A percentile compares a stretch with the other conserved stretches of the same genome.
Conservation (phyloP, 64 coral and sea anemone genomes). For the Catalaphyllia jardinei region DNA sequence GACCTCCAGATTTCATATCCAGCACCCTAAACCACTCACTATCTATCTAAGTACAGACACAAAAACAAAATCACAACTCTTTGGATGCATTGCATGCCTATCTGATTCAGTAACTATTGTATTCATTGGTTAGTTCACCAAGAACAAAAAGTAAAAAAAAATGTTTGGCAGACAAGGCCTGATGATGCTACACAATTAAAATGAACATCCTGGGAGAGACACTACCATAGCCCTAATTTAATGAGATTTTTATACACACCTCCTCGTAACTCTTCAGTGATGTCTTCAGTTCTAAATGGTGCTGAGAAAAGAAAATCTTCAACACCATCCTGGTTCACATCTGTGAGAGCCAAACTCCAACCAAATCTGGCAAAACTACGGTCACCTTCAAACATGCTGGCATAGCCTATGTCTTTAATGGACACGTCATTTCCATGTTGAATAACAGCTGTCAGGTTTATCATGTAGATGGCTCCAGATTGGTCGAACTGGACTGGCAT, state of each 20-base stretch:
- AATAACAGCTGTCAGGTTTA: conserved; percentile 61
- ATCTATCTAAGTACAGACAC: no score
- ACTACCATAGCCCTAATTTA: neutral
- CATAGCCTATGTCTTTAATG: conserved; percentile 16
- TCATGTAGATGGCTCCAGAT: conserved; percentile 69
- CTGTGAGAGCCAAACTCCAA: conserved; percentile 68
- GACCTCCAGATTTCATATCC: no score
- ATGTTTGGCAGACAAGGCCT: no score
- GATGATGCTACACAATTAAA: no score
- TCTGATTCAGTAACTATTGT: no score
- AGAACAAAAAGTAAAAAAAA: no score
- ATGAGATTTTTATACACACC: conserved; percentile 26
- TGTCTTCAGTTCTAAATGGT: conserved; percentile 87
- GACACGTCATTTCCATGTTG: conserved; percentile 23
- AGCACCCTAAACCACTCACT: no score
- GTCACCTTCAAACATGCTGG: conserved; percentile 85
- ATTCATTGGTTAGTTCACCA: no score
- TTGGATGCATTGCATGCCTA: no score
- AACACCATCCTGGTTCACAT: conserved; percentile 81
- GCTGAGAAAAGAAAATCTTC: conserved; percentile 84
- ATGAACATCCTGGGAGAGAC: neutral
- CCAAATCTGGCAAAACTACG: conserved; percentile 90
- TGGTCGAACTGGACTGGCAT: conserved; percentile 64
- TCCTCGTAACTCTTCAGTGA: conserved; percentile 79
- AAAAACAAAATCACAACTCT: no score